Evolutionary conservation across 2,797 vertebrate genomes (phyloP).

Genomic region (Lerista edwardsae): DNA sequence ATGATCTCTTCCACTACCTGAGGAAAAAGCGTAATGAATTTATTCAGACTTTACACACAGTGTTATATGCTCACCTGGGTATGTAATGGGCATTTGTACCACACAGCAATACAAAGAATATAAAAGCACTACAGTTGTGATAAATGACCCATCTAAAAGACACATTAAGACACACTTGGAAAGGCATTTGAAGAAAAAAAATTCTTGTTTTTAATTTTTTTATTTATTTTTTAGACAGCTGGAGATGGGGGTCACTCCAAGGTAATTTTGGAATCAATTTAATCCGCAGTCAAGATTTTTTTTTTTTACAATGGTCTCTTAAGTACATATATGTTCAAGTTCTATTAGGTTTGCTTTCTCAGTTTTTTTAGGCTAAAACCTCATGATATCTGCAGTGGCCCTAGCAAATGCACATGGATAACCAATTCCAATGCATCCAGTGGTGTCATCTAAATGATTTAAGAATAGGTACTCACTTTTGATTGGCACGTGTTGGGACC

Average conservation of each 20-base stretch:
- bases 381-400: not conserved
- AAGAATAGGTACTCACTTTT: no score
- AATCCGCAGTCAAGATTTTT: not conserved
- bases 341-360: not conserved
- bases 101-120: not conserved
- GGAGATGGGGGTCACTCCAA: not conserved
- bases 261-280: constrained; percentile 5
- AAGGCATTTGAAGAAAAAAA: constrained; percentile 25
- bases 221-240: not conserved
- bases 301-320: not conserved
- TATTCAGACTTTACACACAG: constrained; percentile 22
- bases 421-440: not conserved
- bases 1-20: not conserved
- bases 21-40: constrained; percentile 27
- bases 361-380: not conserved
- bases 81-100: constrained; percentile 29
- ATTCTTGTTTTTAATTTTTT: constrained; percentile 14
- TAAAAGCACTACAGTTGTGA: constrained; percentile 29
- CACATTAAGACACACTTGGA: constrained; percentile 30
- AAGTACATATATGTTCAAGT: not conserved
- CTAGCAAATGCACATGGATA: not conserved
- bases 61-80: constrained; percentile 8
- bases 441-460: no score
- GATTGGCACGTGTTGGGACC: no score
- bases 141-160: constrained; percentile 38